Base-by-base conservation (phyloP, 2,113 vertebrate species). In the Meles meles region DNA sequence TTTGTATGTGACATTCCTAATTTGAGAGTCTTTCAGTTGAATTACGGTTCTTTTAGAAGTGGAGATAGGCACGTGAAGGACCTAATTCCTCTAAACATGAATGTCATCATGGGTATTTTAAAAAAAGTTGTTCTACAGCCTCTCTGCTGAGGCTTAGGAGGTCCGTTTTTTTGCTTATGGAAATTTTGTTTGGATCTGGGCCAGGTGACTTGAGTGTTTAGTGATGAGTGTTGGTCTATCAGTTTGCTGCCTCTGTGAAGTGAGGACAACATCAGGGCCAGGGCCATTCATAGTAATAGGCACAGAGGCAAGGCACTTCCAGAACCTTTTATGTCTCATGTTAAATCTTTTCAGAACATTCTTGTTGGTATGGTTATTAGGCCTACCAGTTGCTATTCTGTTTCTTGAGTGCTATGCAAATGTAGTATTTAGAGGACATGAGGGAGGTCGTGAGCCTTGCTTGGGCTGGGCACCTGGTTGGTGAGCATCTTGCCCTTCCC, bases 1-100 rank as follows among this genome's bases (percentile, higher is more conserved):
- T 98, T 94, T 96, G 90, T 97, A 93, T 98, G 93, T 97, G 97
- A 98, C 98, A 98, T 99, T 99, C 98, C 98, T 98, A 97, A 97
- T 97, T 98, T 98, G 98, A 97, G 98, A 98, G 97, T 98, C 97
- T 97, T 98, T 96, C 93, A 93, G 96, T 93, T 98, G 97, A 97
- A 98, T 97, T 98, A n/a, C 90, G 94, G 92, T 95, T 98, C 97
- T 95, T 97, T 93, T 95, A 93, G 97, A 98, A 94, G 39, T 77
- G 93, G 61, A 97, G 84, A 87, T 95, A 96, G 97, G n/a, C 88
- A 95, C 92, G 97, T 95, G 94, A 96, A 98, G 98, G 90, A 83
- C 98, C 95, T 98, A 97, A 96, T 98, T 90, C 55, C 92, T 98
- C 14, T 90, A 94, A 93, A 61, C 72, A 94, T 95, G 97, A 96